Conservation (phyloP, 1,140 invertebrate genomes). For the Batillaria attramentaria region DNA sequence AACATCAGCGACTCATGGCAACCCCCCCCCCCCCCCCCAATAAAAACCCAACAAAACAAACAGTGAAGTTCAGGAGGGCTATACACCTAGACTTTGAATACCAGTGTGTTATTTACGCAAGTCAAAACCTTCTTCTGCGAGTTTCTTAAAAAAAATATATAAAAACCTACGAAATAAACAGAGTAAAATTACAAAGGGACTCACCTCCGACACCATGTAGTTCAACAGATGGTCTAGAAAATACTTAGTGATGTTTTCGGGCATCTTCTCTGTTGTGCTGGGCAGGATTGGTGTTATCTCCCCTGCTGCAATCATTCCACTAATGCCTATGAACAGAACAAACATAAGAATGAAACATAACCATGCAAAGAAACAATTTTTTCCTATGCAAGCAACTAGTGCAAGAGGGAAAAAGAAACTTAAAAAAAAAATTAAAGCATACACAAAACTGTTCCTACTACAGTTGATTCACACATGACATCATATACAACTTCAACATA, state of each 20-base stretch:
- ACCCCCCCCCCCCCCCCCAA: not conserved
- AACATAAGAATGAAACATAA: too few species aligned
- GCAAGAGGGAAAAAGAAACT: too few species aligned
- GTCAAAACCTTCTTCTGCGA: not conserved
- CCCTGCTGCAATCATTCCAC: conserved; percentile 77
- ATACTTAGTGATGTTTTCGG: conserved; percentile 88
- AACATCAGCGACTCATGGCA: not conserved
- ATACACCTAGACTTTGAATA: too few species aligned
- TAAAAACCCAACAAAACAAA: not conserved
- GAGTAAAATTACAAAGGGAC: not conserved
- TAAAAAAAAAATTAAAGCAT: too few species aligned
- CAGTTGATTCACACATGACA: too few species aligned
- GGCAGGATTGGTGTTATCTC: conserved; percentile 89
- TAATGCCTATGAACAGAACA: conserved; percentile 75
- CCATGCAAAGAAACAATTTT: too few species aligned
- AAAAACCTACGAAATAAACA: not conserved
- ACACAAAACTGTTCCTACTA: too few species aligned
- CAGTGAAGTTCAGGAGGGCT: too few species aligned
- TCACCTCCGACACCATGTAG: conserved; percentile 89
- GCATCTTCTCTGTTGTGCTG: conserved; percentile 87
- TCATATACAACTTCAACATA: too few species aligned
- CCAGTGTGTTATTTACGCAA: too few species aligned
- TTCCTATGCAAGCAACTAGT: too few species aligned
- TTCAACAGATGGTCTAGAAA: conserved; percentile 92
- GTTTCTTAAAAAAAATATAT: not conserved